Percentiles rank a stretch among this genome's conserved stretches.
Evolutionary conservation across 2,113 vertebrate species (phyloP).

Genomic region (Piaya cayana): DNA sequence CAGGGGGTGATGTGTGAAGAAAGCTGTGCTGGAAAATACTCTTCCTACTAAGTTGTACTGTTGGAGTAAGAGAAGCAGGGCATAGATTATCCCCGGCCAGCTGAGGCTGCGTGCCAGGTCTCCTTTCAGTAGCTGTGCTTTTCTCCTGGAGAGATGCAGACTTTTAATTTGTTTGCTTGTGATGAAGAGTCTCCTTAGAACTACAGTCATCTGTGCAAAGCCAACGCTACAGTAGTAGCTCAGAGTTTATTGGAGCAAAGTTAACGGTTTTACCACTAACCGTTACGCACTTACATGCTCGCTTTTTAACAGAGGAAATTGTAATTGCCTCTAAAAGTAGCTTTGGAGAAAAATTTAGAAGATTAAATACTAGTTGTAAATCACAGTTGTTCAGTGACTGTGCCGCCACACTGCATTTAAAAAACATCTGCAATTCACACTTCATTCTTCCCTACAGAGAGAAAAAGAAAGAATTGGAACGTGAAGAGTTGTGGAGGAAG

Average conservation of each 20-base stretch:
- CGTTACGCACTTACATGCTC: background rate
- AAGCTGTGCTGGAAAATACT: background rate
- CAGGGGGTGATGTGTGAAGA: background rate
- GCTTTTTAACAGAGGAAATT: background rate
- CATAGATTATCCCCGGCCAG: background rate
- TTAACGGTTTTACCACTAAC: background rate
- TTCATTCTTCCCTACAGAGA: slow-evolving; percentile 80
- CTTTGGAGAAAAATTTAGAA: background rate
- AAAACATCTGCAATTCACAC: background rate
- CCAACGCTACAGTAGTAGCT: background rate
- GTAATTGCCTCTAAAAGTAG: background rate
- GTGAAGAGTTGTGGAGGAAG: slow-evolving; percentile 94
- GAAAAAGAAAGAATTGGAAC: slow-evolving; percentile 96
- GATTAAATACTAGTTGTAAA: background rate
- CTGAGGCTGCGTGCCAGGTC: background rate
- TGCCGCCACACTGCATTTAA: background rate
- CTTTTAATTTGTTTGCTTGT: background rate
- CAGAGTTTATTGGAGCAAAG: background rate
- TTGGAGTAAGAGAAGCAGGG: background rate
- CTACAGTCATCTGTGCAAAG: background rate
- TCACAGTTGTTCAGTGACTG: background rate
- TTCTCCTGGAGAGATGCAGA: background rate
- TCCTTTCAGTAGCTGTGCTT: background rate
- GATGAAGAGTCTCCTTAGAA: background rate
- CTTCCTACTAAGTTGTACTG: background rate